phyloP scores from a whole-genome alignment of 2,113 vertebrate species.

The Mastomys natalensis region DNA sequence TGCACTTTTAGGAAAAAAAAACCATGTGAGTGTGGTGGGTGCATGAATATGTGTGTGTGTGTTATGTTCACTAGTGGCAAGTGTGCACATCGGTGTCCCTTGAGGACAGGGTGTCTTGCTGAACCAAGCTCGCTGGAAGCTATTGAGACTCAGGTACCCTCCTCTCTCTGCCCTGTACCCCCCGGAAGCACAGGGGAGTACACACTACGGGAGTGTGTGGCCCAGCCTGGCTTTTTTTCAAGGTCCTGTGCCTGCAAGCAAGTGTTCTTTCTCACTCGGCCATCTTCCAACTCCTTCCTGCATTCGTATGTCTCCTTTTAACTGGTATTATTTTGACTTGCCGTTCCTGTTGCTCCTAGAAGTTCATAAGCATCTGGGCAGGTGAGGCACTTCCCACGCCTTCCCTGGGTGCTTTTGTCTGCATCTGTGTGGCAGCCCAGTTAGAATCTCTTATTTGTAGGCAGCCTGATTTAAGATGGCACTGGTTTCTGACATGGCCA shows the following conservation, averaged over 20 bases:
- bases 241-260: background rate
- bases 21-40: background rate
- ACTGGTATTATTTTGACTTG: background rate
- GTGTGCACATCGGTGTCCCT: background rate
- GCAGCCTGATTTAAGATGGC: too few relatives aligned
- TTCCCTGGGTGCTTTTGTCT: background rate
- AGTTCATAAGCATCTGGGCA: background rate
- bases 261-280: background rate
- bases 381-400: too few relatives aligned
- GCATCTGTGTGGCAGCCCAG: background rate
- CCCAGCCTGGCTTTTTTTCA: background rate
- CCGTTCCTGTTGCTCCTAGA: background rate
- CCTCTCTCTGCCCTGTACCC: background rate
- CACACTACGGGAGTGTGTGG: background rate
- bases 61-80: too few relatives aligned
- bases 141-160: background rate
- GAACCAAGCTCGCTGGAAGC: background rate
- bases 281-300: background rate
- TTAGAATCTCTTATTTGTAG: background rate
- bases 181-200: too few relatives aligned
- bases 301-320: background rate
- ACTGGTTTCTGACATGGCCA: too few relatives aligned
- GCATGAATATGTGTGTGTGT: background rate
- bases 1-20: background rate
- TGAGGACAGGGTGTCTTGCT: background rate